Evolutionary conservation across 2,113 vertebrate genomes (phyloP).

Genomic region (Aplodontia rufa): DNA sequence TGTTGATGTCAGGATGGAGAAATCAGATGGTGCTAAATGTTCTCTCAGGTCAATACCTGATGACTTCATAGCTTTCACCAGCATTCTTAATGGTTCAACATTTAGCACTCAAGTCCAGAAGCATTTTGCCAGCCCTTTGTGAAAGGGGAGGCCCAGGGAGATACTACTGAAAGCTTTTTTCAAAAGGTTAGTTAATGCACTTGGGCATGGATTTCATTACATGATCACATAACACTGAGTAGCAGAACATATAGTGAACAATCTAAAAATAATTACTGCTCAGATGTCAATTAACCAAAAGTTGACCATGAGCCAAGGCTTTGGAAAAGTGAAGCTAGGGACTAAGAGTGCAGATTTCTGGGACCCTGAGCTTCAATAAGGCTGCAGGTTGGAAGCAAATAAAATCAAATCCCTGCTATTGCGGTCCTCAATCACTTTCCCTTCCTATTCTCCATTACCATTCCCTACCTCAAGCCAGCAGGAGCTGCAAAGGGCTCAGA

Average conservation of each 20-base stretch:
- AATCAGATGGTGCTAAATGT: constrained; percentile 81
- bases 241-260: constrained; percentile 77
- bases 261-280: constrained; percentile 81
- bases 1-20: constrained; percentile 76
- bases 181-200: constrained; percentile 79
- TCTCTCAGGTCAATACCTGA: constrained; percentile 80
- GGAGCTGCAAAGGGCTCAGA: background rate
- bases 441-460: constrained; percentile 9
- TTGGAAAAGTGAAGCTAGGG: constrained; percentile 63
- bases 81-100: constrained; percentile 74
- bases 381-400: background rate
- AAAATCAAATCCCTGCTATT: constrained; percentile 18
- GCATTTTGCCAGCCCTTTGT: constrained; percentile 73
- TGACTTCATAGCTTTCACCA: constrained; percentile 80
- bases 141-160: constrained; percentile 35
- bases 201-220: constrained; percentile 78
- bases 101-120: constrained; percentile 75
- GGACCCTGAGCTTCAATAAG: background rate
- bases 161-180: constrained; percentile 75
- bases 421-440: constrained; percentile 4
- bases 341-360: constrained; percentile 21
- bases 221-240: constrained; percentile 80
- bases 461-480: background rate
- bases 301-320: constrained; percentile 43
- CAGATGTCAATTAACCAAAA: constrained; percentile 70